Percentiles rank a stretch among this genome's conserved stretches.
These are phyloP conservation scores for Isurus oxyrinchus DNA, from an alignment of 2,113 vertebrate species.

Conservation along the genomic window DNA sequence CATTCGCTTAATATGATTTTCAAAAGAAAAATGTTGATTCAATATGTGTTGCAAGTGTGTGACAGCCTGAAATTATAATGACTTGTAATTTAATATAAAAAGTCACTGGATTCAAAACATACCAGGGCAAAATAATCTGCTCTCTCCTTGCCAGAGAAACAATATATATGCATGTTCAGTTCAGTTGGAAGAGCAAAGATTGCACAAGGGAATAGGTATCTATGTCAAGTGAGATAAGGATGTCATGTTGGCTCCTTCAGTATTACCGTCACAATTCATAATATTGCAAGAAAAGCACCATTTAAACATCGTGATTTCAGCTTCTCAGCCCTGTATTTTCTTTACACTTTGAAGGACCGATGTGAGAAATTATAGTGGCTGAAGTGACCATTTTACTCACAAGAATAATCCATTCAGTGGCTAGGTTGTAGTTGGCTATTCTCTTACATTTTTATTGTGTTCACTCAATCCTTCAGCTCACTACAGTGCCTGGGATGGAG, in stretches of 20 bases:
- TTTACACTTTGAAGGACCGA: not conserved
- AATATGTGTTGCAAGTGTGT: not conserved
- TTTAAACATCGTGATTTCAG: not conserved
- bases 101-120: not conserved
- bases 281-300: not conserved
- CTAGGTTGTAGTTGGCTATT: not conserved
- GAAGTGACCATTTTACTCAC: not conserved
- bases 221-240: conserved; percentile 29
- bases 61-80: conserved; percentile 1
- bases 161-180: not conserved
- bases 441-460: not conserved
- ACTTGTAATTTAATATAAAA: conserved; percentile 26
- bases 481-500: not conserved
- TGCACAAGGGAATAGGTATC: conserved; percentile 27
- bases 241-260: not conserved
- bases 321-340: not conserved
- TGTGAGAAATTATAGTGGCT: conserved; percentile 11
- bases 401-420: conserved; percentile 20
- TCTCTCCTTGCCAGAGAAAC: not conserved
- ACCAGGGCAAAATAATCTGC: conserved; percentile 3
- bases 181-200: not conserved
- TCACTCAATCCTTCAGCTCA: not conserved
- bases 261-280: conserved; percentile 14
- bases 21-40: conserved; percentile 1
- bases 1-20: conserved; percentile 29